Conservation (phyloP, 2,797 vertebrate species). For the Hypotaenidia philippensis region DNA sequence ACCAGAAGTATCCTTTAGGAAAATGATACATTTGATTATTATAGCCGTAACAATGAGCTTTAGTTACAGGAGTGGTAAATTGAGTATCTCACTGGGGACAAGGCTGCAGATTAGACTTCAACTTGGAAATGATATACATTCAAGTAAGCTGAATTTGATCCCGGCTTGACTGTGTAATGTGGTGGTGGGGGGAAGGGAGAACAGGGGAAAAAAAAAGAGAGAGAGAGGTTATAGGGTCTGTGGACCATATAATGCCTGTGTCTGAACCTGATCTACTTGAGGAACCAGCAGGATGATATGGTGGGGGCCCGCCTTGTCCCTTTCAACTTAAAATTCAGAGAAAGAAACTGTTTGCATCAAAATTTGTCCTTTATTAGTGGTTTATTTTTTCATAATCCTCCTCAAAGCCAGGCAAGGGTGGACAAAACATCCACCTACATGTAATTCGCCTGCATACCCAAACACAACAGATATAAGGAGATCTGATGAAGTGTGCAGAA, state of each 20-base stretch:
- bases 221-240: neutral
- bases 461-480: neutral
- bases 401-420: neutral
- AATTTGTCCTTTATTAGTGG: neutral
- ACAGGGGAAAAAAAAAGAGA: neutral
- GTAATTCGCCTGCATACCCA: neutral
- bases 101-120: constrained; percentile 28
- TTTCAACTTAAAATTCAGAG: neutral
- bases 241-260: constrained; percentile 20
- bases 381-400: neutral
- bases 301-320: neutral
- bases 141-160: constrained; percentile 51
- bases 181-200: neutral
- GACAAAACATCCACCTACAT: neutral
- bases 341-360: neutral
- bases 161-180: constrained; percentile 29
- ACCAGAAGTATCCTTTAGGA: constrained; percentile 56
- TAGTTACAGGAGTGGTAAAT: constrained; percentile 65
- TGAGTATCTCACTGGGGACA: constrained; percentile 54
- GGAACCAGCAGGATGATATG: neutral
- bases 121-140: constrained; percentile 54
- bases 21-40: constrained; percentile 70
- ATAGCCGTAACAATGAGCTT: constrained; percentile 52
- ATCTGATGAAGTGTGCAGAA: neutral
- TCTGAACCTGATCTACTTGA: constrained; percentile 44